These are phyloP conservation scores for Otocyon megalotis DNA, from an alignment of 2,113 vertebrate genomes.

Conservation along the genomic window DNA sequence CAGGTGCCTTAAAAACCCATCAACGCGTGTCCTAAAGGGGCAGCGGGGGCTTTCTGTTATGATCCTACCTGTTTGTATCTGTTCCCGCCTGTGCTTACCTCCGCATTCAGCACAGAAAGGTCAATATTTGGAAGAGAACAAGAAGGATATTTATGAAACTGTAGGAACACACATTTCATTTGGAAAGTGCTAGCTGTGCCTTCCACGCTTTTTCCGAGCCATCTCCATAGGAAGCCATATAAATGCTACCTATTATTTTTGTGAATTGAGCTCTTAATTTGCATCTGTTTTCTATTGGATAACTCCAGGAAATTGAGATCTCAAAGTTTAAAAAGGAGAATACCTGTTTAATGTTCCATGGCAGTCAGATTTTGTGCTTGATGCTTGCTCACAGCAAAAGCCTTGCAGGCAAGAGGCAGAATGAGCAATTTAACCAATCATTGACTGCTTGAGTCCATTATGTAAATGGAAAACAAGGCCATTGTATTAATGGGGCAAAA, in stretches of 20 bases:
- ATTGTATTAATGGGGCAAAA: slow-evolving; percentile 48
- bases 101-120: slow-evolving; percentile 53
- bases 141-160: slow-evolving; percentile 70
- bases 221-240: slow-evolving; percentile 70
- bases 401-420: slow-evolving; percentile 51
- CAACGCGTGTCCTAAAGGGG: neutral
- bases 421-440: slow-evolving; percentile 75
- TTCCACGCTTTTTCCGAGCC: slow-evolving; percentile 45
- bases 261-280: slow-evolving; percentile 78
- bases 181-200: slow-evolving; percentile 45
- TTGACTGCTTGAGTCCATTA: slow-evolving; percentile 70
- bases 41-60: neutral
- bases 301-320: slow-evolving; percentile 78
- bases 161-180: slow-evolving; percentile 59
- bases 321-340: slow-evolving; percentile 74
- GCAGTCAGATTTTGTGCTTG: slow-evolving; percentile 69
- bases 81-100: slow-evolving; percentile 17
- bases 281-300: slow-evolving; percentile 78
- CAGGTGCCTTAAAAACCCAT: neutral
- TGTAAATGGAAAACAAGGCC: slow-evolving; percentile 56
- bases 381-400: slow-evolving; percentile 67
- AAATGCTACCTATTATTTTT: slow-evolving; percentile 80
- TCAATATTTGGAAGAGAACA: slow-evolving; percentile 78
- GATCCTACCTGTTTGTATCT: neutral
- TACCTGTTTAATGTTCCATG: slow-evolving; percentile 79